Conservation (phyloP, 1,140 invertebrate genomes). For the Apis laboriosa region DNA sequence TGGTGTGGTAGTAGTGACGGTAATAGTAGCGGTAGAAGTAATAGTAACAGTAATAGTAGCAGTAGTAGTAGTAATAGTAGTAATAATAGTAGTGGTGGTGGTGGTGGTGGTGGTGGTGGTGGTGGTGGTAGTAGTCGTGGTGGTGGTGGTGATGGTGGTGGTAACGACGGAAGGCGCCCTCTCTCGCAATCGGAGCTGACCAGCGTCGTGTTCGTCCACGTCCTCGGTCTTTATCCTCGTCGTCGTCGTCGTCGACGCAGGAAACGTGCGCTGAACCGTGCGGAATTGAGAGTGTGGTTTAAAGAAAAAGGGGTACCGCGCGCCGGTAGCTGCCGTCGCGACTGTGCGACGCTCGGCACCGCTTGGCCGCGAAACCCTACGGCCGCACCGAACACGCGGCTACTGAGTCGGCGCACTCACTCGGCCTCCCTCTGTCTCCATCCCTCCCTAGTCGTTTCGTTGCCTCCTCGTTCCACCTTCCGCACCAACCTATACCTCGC, state of each 20-base stretch:
- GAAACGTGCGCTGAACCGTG: slow-evolving; percentile 68
- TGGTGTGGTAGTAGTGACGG: slow-evolving; percentile 5
- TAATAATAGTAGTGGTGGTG: slow-evolving; percentile 15
- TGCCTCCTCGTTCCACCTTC: slow-evolving; percentile 19
- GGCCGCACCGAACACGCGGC: slow-evolving; percentile 77
- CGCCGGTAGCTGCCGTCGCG: slow-evolving; percentile 81
- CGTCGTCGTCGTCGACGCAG: slow-evolving; percentile 56
- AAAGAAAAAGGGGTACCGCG: slow-evolving; percentile 75
- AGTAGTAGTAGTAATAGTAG: neutral
- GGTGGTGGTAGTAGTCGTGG: neutral
- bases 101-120: neutral
- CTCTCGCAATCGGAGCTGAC: slow-evolving; percentile 39
- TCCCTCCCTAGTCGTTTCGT: slow-evolving; percentile 23
- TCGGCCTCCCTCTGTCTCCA: slow-evolving; percentile 47
- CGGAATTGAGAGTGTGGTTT: slow-evolving; percentile 65
- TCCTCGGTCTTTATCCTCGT: slow-evolving; percentile 32
- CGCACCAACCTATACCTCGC: neutral
- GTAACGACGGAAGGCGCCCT: slow-evolving; percentile 53
- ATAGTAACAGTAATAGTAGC: neutral
- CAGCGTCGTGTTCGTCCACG: slow-evolving; percentile 34
- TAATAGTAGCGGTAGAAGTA: neutral
- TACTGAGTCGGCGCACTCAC: slow-evolving; percentile 78
- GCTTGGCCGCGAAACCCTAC: slow-evolving; percentile 76
- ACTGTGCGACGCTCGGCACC: slow-evolving; percentile 77
- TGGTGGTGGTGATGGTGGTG: slow-evolving; percentile 19